Base-by-base conservation (phyloP, 2,797 vertebrate genomes). In the Acanthiza pusilla region DNA sequence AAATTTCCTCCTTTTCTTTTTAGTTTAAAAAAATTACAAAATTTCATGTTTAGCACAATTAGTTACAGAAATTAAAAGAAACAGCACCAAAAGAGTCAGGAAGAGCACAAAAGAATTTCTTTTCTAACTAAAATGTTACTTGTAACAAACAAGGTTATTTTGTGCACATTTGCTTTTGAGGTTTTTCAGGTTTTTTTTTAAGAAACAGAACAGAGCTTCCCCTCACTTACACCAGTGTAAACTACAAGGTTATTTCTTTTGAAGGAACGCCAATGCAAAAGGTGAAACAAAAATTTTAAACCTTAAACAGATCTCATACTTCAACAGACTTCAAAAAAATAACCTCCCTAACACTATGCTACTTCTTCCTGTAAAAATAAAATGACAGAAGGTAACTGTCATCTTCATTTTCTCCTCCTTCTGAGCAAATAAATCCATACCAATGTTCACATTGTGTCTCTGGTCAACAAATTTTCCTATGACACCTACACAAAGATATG, bases 141-240 rank as follows among this genome's bases (percentile, higher is more conserved):
- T 5, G 3, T 26, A 72, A 66, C 2, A 45, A 84, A 86, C 6
- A 63, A 63, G 13, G 7, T 45, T 63, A 51, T 34, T 76, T 45
- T 40, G 29, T 22, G 25, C 29, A 20, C 15, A 26, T 17, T 45
- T 57, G 14, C 19, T 63, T 40, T 40, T 73, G 40, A 20, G 2
- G 0, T 3, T 76, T 47, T 12, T 10, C 5, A 3, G 2, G 2
- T 5, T 3, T 13, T 13, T 13, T 34, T 71, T 61, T 16, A 34
- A 36, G 22, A 13, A 16, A 22, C 54, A 57, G 36, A 27, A 4
- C 11, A 4, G 36, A 51, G 30, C 43, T 51, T 73, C 21, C 8
- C 7, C 10, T 78, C 51, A 68, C 36, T 85, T 70, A 66, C 22
- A 77, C 11, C 23, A 45, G 4, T 32, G 18, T 27, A 75, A 73